Evolutionary conservation across 2,797 vertebrate species (phyloP).

Genomic region (Nyctibius grandis): DNA sequence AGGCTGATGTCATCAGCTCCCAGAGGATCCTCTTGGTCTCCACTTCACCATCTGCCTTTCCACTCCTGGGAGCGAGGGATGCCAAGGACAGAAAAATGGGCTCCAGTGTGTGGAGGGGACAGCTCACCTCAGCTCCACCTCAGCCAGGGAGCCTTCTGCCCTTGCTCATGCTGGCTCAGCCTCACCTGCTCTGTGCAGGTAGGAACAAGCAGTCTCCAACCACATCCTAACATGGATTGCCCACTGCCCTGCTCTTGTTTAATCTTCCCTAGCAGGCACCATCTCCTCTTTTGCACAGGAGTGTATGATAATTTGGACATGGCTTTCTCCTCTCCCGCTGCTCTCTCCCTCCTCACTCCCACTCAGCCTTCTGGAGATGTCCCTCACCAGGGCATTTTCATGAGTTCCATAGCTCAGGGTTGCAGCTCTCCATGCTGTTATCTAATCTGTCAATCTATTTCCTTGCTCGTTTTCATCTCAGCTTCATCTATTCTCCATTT

Average conservation of each 20-base stretch:
- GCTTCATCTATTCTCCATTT: background rate
- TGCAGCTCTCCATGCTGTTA: background rate
- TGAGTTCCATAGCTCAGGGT: background rate
- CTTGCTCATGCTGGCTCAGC: background rate
- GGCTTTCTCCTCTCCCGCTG: background rate
- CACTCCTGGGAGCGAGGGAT: fast-evolving
- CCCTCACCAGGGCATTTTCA: background rate
- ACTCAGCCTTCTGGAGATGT: background rate
- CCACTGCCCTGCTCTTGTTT: background rate
- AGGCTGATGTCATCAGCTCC: background rate
- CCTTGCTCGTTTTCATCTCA: background rate
- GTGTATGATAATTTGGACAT: background rate
- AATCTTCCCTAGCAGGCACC: background rate
- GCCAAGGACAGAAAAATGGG: background rate
- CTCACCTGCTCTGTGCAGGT: background rate
- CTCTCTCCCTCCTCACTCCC: background rate
- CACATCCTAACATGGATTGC: background rate
- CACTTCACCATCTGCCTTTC: background rate
- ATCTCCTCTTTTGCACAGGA: background rate
- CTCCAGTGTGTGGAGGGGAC: background rate
- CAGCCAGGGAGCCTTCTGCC: background rate
- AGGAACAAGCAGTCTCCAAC: background rate
- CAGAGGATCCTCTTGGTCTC: background rate
- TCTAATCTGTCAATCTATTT: background rate
- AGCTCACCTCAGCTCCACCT: background rate